Base-by-base conservation (phyloP, 2,797 vertebrate species). In the Leuciscus waleckii region DNA sequence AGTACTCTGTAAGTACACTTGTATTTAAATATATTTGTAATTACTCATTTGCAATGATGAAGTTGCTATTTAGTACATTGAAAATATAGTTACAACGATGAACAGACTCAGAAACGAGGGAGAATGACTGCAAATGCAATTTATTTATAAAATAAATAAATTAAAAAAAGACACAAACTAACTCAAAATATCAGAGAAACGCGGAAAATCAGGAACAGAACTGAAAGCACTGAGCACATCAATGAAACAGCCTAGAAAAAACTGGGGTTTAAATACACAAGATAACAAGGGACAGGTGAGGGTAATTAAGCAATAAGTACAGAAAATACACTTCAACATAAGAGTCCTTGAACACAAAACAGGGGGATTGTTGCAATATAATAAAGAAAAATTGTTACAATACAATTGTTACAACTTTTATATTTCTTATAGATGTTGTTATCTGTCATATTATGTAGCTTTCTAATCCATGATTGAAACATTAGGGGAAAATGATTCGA, bases 401-500 rank as follows among this genome's bases (percentile, higher is more conserved):
- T 26, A 43, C 41, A 71, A 9, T n/a, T 71, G 6, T 43, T 43
- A 26, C 23, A 26, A 26, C n/a, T 26, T 61, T 61, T 26, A 5
- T 0, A 1, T 61, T 16, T 71, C 14, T 71, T 17, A 16, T 43
- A 51, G 9, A 74, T 19, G 0, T 56, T 56, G 21, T 32, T 56
- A 14, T 56, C 43, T 13, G 17, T 19, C 5, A 74, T 51, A 35
- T 11, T 2, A 74, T 71, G 26, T 10, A 49, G 2, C 43, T 11
- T 29, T 74, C 43, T 26, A 56, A 23, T 37, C 9, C 19, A 76
- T 37, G 19, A 58, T n/a, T 58, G 4, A 58, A 58, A 5, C 9
- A n/a, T 11, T n/a, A 11, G 7, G 8, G 54, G 21, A 1, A 4
- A 9, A 23, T 7, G 1, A 4, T n/a, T 58, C 1, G 0, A n/a